Base-by-base conservation (phyloP, 2,888 invertebrate genomes). In the Chrysolina americana region DNA sequence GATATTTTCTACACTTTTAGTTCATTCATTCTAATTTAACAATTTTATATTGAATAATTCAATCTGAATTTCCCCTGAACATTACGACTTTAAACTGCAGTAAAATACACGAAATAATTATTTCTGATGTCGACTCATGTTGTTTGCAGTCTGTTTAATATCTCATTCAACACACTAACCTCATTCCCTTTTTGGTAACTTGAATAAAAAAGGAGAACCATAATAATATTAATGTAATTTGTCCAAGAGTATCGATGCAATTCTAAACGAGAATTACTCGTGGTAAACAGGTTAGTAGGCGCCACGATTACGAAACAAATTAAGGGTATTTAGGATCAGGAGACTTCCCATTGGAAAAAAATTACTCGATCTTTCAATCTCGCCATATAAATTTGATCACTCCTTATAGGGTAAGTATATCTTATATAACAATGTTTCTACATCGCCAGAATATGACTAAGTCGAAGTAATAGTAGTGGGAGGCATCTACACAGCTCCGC, bases 141-240 rank as follows among this genome's bases (percentile, higher is more conserved):
- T 23, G 36, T 59, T 23, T 36, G 44, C 59, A 59, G 59, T 36
- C 59, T 59, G 59, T 59, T 59, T 59, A 59, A 59, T 59, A 59
- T 28, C 59, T 59, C 36, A 59, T 28, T 59, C 59, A 59, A 59
- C 59, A 59, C n/a, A 59, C 59, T 59, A 59, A 59, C 59, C 59
- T 59, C 59, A 59, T 59, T 59, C 59, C 59, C 59, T 59, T 59
- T 59, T 59, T 59, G 59, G 59, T 59, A 59, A 59, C 59, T 59
- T 59, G 59, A 59, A 59, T 59, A 59, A 59, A 59, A 59, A 59
- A 59, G 59, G 59, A 59, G 59, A 59, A 59, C 59, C 59, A 59
- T 59, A 59, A 59, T 59, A 17, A 59, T 59, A 59, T 59, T 59
- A 59, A 59, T 59, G 36, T 59, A 59, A 59, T 59, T 59, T 59